phyloP scores from a whole-genome alignment of 2,888 invertebrate species.

The Sepioteuthis lessoniana region DNA sequence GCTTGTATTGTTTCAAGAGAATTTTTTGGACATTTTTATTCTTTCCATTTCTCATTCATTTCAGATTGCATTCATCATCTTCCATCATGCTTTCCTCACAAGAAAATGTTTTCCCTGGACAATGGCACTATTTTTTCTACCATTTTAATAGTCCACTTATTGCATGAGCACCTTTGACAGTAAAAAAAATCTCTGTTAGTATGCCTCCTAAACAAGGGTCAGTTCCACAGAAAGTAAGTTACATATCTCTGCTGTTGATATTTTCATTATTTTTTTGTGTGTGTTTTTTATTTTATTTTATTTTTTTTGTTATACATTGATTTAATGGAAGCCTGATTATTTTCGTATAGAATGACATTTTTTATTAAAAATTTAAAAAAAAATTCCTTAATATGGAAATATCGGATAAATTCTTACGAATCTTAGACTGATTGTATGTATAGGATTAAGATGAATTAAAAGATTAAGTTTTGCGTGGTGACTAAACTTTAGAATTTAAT shows the following conservation, averaged over 20 bases:
- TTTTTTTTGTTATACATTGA: too few species aligned
- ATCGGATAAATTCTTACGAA: too few species aligned
- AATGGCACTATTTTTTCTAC: conserved; percentile 2
- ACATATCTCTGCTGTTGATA: conserved; percentile 17
- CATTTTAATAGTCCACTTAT: conserved; percentile 8
- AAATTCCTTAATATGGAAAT: too few species aligned
- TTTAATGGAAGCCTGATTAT: too few species aligned
- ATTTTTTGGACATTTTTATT: not conserved
- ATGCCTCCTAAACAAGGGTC: not conserved
- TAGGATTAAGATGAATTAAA: too few species aligned
- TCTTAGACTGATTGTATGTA: too few species aligned
- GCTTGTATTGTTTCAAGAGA: not conserved
- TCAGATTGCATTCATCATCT: conserved; percentile 23
- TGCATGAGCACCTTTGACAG: not conserved
- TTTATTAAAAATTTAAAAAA: too few species aligned
- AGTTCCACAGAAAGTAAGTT: not conserved
- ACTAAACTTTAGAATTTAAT: too few species aligned
- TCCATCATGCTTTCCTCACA: not conserved
- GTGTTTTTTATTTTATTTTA: too few species aligned
- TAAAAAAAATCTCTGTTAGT: not conserved
- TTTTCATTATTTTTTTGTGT: not conserved
- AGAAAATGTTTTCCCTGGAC: not conserved
- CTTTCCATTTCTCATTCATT: not conserved
- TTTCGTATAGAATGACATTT: too few species aligned
- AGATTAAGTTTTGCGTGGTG: too few species aligned